phyloP scores from a whole-genome alignment of 1,140 invertebrate species.

The Rhagoletis pomonella region DNA sequence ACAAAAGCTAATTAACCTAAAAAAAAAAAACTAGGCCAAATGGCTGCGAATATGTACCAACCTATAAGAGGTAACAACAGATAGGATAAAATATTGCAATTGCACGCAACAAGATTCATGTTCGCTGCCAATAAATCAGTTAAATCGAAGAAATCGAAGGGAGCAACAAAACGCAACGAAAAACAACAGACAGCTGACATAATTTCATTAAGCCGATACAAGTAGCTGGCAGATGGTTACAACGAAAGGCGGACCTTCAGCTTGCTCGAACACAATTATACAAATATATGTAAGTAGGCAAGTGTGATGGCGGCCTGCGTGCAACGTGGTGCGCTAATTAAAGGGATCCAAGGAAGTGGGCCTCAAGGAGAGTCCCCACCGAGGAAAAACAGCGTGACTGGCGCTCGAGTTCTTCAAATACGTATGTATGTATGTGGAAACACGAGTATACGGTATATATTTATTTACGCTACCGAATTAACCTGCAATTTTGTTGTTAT shows the following conservation, averaged over 20 bases:
- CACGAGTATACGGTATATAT: not conserved
- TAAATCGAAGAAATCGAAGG: slow-evolving; percentile 2
- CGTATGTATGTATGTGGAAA: no score
- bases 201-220: slow-evolving; percentile 49
- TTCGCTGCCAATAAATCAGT: slow-evolving; percentile 38
- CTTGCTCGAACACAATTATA: not conserved
- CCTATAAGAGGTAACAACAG: not conserved
- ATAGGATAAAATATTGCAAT: not conserved
- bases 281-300: not conserved
- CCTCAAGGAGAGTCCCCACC: not conserved
- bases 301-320: not conserved
- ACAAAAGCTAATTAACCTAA: not conserved
- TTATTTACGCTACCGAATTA: no score
- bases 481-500: not conserved
- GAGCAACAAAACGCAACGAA: not conserved
- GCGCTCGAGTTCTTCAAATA: not conserved
- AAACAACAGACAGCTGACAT: slow-evolving; percentile 40
- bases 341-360: not conserved
- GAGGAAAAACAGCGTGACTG: not conserved
- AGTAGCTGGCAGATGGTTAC: not conserved
- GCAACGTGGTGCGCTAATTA: not conserved
- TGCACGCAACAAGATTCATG: slow-evolving; percentile 33
- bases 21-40: slow-evolving; percentile 5
- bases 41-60: not conserved
- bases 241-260: not conserved